A percentile compares a stretch with the other conserved stretches of the same genome.
phyloP scores from a whole-genome alignment of 2,888 invertebrate species.

The Hydrotaea cyrtoneurina region DNA sequence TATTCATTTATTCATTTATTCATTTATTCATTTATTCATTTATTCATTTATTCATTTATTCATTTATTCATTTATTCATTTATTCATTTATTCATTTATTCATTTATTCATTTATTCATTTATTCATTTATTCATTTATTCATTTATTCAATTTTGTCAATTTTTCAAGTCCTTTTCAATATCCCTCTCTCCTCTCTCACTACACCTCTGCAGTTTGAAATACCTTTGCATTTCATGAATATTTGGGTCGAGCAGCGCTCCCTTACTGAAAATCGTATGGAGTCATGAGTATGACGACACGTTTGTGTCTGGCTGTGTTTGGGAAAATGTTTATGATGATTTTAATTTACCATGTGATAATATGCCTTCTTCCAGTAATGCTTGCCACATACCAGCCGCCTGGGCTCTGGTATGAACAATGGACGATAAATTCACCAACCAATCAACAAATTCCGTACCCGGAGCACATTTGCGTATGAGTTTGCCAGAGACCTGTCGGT shows the following conservation, averaged over 20 bases:
- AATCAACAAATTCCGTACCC: constrained; percentile 91
- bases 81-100: background rate
- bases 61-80: background rate
- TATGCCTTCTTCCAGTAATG: constrained; percentile 89
- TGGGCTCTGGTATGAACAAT: constrained; percentile 85
- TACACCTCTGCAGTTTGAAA: too few species aligned
- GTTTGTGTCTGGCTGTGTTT: background rate
- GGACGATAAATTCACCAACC: constrained; percentile 86
- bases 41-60: background rate
- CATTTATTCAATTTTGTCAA: background rate
- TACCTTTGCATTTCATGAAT: too few species aligned
- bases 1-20: background rate
- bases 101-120: background rate
- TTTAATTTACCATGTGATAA: constrained; percentile 86
- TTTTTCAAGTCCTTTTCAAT: too few species aligned
- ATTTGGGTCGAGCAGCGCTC: too few species aligned
- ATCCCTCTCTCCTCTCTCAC: too few species aligned
- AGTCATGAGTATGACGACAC: too few species aligned
- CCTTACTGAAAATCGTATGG: too few species aligned
- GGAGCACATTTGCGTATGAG: constrained; percentile 87
- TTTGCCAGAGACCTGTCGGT: constrained; percentile 82
- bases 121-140: background rate
- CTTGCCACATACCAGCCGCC: constrained; percentile 92
- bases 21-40: background rate
- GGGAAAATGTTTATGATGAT: background rate